A percentile compares a stretch with the other conserved stretches of the same genome.
Conservation (phyloP, 2,888 invertebrate species). For the Cenopis cana region DNA sequence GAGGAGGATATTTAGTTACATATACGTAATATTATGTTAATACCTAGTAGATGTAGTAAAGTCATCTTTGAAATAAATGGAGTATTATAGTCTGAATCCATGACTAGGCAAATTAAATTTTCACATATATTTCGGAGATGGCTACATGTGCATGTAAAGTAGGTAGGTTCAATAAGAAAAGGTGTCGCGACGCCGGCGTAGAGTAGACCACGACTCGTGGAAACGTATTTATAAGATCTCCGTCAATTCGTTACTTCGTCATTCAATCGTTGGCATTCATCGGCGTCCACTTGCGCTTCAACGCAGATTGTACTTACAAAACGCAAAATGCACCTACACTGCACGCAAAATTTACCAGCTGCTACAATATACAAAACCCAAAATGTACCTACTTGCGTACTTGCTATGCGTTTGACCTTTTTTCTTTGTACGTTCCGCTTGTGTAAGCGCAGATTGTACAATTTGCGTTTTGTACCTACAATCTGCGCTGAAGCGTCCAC, state of each 20-base stretch:
- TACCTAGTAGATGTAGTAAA: conserved; percentile 23
- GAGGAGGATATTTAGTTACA: conserved; percentile 7
- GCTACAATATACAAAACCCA: too few species aligned
- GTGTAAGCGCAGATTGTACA: too few species aligned
- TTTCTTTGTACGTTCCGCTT: too few species aligned
- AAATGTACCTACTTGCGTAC: too few species aligned
- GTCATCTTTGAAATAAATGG: conserved; percentile 20
- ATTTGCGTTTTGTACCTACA: too few species aligned
- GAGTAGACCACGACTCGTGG: conserved; percentile 31
- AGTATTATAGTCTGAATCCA: conserved; percentile 5
- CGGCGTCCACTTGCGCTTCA: conserved; percentile 11
- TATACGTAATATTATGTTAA: conserved; percentile 10
- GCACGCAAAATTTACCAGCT: too few species aligned
- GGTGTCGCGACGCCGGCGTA: conserved; percentile 18
- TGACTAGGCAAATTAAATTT: conserved; percentile 22
- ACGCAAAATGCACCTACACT: too few species aligned
- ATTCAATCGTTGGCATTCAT: conserved; percentile 3
- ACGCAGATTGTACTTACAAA: too few species aligned
- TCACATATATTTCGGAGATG: conserved; percentile 12
- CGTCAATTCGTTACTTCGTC: conserved; percentile 25
- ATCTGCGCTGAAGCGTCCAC: too few species aligned
- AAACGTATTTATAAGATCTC: conserved; percentile 18
- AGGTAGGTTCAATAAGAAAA: conserved; percentile 21
- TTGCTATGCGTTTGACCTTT: too few species aligned
- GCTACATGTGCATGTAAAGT: conserved; percentile 16